phyloP scores from a whole-genome alignment of 2,888 invertebrate genomes.

The Drosophila anomalipes region DNA sequence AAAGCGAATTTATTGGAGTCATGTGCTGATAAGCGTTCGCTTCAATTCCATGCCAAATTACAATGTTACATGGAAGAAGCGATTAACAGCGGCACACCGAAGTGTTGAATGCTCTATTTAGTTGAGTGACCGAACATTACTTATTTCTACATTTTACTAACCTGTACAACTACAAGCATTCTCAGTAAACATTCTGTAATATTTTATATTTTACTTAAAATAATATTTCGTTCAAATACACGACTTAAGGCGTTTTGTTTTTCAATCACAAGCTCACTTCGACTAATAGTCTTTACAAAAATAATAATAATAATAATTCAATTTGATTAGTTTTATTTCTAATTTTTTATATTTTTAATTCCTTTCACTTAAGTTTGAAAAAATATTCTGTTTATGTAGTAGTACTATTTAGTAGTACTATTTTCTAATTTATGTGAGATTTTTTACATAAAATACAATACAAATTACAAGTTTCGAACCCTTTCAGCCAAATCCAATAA shows the following conservation, averaged over 20 bases:
- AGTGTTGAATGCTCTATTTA: slow-evolving; percentile 28
- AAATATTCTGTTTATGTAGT: background rate
- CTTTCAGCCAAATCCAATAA: background rate
- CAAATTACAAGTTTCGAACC: background rate
- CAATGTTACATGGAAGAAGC: slow-evolving; percentile 60
- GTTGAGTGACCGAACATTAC: background rate
- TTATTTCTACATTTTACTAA: background rate
- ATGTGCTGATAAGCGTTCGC: slow-evolving; percentile 75
- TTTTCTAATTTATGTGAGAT: background rate
- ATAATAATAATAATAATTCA: background rate
- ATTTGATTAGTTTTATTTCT: background rate
- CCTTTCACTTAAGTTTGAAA: background rate
- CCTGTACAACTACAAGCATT: no score
- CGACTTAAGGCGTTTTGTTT: background rate
- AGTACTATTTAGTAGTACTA: background rate
- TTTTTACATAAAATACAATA: background rate
- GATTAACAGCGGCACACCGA: slow-evolving; percentile 23
- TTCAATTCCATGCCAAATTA: slow-evolving; percentile 77
- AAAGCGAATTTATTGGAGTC: slow-evolving; percentile 80
- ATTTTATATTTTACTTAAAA: background rate
- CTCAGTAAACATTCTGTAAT: background rate
- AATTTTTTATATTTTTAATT: background rate
- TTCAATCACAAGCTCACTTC: background rate
- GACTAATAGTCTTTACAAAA: background rate
- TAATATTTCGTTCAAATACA: background rate